Conservation (phyloP, 2,797 vertebrate genomes). For the Coreius guichenoti region DNA sequence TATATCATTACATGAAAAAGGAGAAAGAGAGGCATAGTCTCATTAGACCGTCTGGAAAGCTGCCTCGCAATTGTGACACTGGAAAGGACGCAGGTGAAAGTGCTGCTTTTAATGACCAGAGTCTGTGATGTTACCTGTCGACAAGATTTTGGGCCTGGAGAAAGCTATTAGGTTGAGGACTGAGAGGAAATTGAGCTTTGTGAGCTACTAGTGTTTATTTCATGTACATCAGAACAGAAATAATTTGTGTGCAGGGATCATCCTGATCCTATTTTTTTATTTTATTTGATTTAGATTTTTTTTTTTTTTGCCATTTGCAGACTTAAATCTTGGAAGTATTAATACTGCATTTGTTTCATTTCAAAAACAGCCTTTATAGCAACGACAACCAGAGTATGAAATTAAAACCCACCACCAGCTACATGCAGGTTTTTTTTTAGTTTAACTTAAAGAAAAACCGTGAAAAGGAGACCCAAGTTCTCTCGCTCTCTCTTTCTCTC, state of each 20-base stretch:
- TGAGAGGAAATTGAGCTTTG: not conserved
- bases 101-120: conserved; percentile 48
- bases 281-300: not conserved
- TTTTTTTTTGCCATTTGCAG: not conserved
- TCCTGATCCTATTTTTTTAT: not conserved
- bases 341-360: not conserved
- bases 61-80: conserved; percentile 20
- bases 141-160: conserved; percentile 16
- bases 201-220: conserved; percentile 8
- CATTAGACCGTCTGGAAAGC: conserved; percentile 47
- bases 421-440: not conserved
- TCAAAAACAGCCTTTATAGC: not conserved
- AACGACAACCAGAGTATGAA: not conserved
- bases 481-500: not conserved
- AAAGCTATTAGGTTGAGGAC: conserved; percentile 27
- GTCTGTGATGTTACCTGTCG: conserved; percentile 44
- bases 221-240: not conserved
- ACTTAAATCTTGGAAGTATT: not conserved
- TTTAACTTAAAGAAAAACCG: not conserved
- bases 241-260: not conserved
- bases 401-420: not conserved
- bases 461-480: not conserved
- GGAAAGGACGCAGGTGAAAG: conserved; percentile 32
- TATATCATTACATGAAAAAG: conserved; percentile 41
- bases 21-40: conserved; percentile 41